These are phyloP conservation scores for Mus spretus DNA, from an alignment of 2,797 vertebrate genomes.

Conservation along the genomic window DNA sequence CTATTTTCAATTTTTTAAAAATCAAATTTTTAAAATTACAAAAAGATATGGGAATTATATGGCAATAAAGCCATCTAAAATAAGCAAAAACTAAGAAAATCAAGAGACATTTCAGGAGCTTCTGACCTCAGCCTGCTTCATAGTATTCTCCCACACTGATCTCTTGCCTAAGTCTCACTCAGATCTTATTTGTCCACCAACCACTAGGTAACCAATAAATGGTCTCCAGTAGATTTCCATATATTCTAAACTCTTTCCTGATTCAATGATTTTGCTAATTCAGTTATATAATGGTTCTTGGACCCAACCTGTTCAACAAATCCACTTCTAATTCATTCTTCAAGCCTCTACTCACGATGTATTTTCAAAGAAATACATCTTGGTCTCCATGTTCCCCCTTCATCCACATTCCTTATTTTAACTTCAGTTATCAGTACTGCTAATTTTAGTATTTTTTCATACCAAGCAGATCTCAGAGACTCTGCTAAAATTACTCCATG, in stretches of 20 bases:
- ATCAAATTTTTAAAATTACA: neutral
- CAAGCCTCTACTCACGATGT: neutral
- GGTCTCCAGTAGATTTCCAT: too few relatives aligned
- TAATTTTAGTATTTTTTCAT: constrained; percentile 37
- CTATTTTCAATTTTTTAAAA: neutral
- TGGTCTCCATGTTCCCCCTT: neutral
- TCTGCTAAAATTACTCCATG: neutral
- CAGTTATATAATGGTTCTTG: neutral
- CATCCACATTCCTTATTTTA: neutral
- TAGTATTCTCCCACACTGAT: rapidly evolving
- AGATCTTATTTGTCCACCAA: neutral
- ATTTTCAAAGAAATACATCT: neutral
- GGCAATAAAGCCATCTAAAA: neutral
- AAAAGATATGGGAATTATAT: neutral
- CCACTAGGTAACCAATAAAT: neutral
- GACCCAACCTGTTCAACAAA: neutral
- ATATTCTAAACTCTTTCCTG: neutral
- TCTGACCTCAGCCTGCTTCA: neutral
- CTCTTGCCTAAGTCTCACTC: neutral
- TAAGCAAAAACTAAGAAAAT: neutral
- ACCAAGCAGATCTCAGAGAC: neutral
- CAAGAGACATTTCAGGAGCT: neutral
- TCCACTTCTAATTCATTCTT: neutral
- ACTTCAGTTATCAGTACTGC: neutral
- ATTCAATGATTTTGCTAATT: neutral